phyloP scores from a whole-genome alignment of 2,797 vertebrate genomes.

The Micromesistius poutassou region DNA sequence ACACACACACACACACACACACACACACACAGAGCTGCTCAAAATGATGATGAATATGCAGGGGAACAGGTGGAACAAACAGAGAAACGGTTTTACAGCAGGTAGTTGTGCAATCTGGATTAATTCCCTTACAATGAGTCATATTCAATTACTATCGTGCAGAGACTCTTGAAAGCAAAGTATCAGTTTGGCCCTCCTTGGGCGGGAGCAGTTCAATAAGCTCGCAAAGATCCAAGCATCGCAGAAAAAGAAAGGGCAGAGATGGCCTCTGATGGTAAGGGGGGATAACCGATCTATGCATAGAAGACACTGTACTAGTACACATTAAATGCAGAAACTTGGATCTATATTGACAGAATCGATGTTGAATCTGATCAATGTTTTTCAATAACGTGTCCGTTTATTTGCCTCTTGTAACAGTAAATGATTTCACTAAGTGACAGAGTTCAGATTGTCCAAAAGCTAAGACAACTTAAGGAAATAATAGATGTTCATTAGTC shows the following conservation, averaged over 20 bases:
- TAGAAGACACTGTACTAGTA: background rate
- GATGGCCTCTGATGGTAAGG: background rate
- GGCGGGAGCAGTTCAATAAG: background rate
- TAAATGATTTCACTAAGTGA: too few relatives aligned
- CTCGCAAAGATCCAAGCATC: background rate
- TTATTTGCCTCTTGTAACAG: background rate
- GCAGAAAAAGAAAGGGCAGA: background rate
- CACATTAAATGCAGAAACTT: background rate
- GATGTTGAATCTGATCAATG: background rate
- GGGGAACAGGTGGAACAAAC: background rate
- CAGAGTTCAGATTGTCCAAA: too few relatives aligned
- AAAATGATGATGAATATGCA: too few relatives aligned
- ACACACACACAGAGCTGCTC: too few relatives aligned
- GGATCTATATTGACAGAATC: background rate
- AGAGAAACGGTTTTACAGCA: background rate
- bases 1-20: too few relatives aligned
- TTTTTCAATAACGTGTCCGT: background rate
- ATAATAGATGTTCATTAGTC: background rate
- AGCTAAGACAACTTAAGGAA: background rate
- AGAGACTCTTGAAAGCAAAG: conserved; percentile 2
- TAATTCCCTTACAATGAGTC: background rate
- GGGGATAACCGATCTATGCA: background rate
- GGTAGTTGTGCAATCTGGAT: background rate
- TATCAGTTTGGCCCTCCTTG: background rate
- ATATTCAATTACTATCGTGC: background rate